Evolutionary conservation across 1,140 invertebrate species (phyloP), one percentile per base, ranked within the genome.

Genomic region (Brachionus asplanchnoidis): DNA sequence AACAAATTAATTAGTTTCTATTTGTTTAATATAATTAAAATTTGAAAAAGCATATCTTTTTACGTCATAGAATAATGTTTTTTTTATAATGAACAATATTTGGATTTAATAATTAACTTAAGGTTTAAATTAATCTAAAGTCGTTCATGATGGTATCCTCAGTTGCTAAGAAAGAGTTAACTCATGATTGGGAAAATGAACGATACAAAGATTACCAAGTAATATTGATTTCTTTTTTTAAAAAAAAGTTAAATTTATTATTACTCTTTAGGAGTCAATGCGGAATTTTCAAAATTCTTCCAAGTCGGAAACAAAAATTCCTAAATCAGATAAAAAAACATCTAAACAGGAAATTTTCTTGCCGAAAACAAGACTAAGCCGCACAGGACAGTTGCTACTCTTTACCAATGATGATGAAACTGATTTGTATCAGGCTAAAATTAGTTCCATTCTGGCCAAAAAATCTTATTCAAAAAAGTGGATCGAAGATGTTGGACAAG

Each of bases 161-260:
- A 50, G 40, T 77, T 77, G 42, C 40, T 50, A 77, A 77, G 20
- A 77, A 77, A 44, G 68, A 73, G 8, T 23, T 73, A 17, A 73
- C 17, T 73, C 68, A 73, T 36, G 73, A 77, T 26, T 77, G 73
- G 73, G 44, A 77, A 77, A 50, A 77, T 50, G 73, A 77, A 26
- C 40, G 73, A 77, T 77, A 77, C 32, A 77, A 77, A 32, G 73
- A 77, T 32, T 77, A 77, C n/a, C 73, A 77, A 77, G 73, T 77
- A 75, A 20, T n/a, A 32, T 26, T 68, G 0, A 14, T 68, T 28
- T 68, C 8, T 68, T 7, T 7, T 36, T 36, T 0, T 7, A 36
- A 36, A 36, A 36, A 36, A 36, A 36, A 36, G 32, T 36, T 36
- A 4, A 36, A 36, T 6, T 36, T 36, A 36, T 5, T 3, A 36